phyloP scores from a whole-genome alignment of 2,113 vertebrate genomes.

The Porphyrio hochstetteri region DNA sequence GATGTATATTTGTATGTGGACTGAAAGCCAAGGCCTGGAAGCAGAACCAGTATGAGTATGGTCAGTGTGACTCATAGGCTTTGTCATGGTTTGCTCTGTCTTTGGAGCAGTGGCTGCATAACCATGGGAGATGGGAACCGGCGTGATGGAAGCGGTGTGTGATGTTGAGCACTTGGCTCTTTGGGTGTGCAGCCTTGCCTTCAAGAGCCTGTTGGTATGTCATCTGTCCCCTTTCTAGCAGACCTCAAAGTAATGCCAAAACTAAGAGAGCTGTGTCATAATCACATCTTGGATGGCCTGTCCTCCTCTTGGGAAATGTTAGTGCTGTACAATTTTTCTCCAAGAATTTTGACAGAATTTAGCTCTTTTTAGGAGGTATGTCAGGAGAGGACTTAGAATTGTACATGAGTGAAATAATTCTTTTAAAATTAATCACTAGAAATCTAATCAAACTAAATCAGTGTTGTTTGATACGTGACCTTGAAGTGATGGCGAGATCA shows the following conservation, averaged over 20 bases:
- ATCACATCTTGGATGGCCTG: background rate
- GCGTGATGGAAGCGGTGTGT: background rate
- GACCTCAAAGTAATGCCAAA: background rate
- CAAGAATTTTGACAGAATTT: background rate
- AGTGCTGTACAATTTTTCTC: background rate
- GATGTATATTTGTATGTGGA: background rate
- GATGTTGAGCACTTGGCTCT: rapidly evolving
- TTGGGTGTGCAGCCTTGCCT: too few relatives aligned
- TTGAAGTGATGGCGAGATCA: background rate
- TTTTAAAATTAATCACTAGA: background rate
- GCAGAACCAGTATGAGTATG: background rate
- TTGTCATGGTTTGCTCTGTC: rapidly evolving
- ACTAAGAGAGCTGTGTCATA: background rate
- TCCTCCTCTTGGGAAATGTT: rapidly evolving
- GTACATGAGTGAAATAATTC: background rate
- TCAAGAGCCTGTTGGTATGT: rapidly evolving
- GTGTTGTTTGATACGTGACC: rapidly evolving
- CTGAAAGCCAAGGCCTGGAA: background rate
- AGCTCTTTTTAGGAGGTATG: background rate
- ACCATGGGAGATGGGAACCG: background rate
- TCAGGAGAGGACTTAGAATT: background rate
- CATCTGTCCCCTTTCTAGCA: background rate
- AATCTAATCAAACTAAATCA: background rate
- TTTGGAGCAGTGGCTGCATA: background rate
- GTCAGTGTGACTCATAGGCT: background rate